Evolutionary conservation across 2,888 invertebrate genomes (phyloP), one percentile per base, ranked within the genome.

Genomic region (Rhyacophila evoluta): DNA sequence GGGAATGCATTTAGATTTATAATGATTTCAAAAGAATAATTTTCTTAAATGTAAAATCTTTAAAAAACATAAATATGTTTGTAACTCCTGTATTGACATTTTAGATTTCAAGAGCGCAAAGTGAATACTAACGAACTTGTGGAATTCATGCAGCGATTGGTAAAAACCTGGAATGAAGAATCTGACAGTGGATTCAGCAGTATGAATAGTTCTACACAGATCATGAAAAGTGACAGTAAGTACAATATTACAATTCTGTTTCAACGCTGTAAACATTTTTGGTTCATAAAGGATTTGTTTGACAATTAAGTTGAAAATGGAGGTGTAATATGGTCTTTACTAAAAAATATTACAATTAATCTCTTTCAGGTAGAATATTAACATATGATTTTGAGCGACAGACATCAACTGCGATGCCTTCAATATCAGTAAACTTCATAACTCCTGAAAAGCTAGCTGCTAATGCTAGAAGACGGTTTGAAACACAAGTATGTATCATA

Each of bases 71-170:
- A n/a, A n/a, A n/a, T n/a, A n/a, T n/a, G n/a, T n/a, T n/a, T n/a
- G n/a, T n/a, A n/a, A n/a, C n/a, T n/a, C n/a, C n/a, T n/a, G n/a
- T n/a, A n/a, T n/a, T n/a, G 29, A 2, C 29, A 68, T 77, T 74
- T 1, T 55, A 82, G 92, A 81, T 92, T 92, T 84, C 92, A 92
- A 82, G 94, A 94, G 83, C 91, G 91, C 12, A 91, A 90, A 83
- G 88, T 93, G n/a, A 88, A 86, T 8, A 86, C 89, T 19, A 85
- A 90, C 2, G 95, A 95, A 81, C 87, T 95, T 1, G 87, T 93
- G 0, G 95, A 95, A 39, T 92, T 92, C 83, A 90, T 96, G 74
- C 93, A 93, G 83, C 92, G 92, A 83, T 91, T 92, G 79, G 85
- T 92, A 1, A 91, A 90, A 84, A 86, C 87, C 0, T 82, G 79